Conservation (phyloP, 2,797 vertebrate genomes). For the Merluccius polli region DNA sequence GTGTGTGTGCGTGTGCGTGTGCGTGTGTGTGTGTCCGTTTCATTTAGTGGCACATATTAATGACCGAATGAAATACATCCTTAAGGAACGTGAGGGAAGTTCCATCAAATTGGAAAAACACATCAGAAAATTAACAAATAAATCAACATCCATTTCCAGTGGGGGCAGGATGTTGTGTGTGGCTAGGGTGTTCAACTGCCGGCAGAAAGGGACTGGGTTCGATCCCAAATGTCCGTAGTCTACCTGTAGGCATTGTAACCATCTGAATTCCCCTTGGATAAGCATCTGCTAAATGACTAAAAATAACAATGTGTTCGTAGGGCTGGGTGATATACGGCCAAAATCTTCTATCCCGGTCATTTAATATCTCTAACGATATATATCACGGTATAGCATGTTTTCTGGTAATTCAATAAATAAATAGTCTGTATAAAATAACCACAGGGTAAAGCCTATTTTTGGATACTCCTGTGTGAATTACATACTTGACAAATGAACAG, state of each 20-base stretch:
- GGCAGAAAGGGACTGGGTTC: no score
- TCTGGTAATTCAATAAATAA: no score
- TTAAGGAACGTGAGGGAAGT: not conserved
- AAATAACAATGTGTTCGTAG: not conserved
- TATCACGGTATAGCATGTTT: no score
- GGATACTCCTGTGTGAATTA: no score
- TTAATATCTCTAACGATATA: no score
- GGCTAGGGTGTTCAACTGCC: not conserved
- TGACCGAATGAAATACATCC: not conserved
- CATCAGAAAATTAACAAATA: not conserved
- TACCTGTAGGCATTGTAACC: not conserved
- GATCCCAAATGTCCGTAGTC: no score
- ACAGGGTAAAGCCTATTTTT: no score
- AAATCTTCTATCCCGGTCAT: no score
- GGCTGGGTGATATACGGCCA: no score
- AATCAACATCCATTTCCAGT: not conserved
- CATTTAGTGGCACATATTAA: not conserved
- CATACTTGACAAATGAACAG: no score
- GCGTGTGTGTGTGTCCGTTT: conserved; percentile 14
- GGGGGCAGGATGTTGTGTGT: not conserved
- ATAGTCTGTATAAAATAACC: no score
- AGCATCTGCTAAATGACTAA: not conserved
- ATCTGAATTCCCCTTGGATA: not conserved
- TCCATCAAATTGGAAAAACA: not conserved
- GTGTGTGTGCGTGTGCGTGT: conserved; percentile 19